Evolutionary conservation across 2,797 vertebrate genomes (phyloP).

Genomic region (Amblyraja radiata): DNA sequence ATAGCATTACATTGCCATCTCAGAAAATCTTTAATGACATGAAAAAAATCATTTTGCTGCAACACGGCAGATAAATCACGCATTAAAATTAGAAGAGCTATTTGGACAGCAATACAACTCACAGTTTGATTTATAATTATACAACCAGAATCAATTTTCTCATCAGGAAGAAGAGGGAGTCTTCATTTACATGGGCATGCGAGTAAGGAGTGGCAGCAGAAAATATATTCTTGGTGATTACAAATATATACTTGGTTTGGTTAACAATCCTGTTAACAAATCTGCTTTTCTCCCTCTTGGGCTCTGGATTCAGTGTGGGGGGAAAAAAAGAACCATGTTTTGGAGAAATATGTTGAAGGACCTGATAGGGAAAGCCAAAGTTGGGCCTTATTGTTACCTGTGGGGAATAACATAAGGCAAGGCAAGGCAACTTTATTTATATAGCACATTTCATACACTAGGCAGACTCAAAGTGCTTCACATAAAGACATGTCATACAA

Average conservation of each 20-base stretch:
- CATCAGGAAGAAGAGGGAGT: neutral
- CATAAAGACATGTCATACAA: too few relatives aligned
- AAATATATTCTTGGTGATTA: neutral
- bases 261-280: neutral
- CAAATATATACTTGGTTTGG: neutral
- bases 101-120: too few relatives aligned
- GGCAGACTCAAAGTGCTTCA: too few relatives aligned
- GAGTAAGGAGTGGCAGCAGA: neutral
- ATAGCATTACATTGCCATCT: too few relatives aligned
- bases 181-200: neutral
- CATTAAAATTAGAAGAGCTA: too few relatives aligned
- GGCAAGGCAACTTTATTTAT: too few relatives aligned
- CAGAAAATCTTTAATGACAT: too few relatives aligned
- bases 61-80: too few relatives aligned
- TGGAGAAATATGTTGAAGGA: neutral
- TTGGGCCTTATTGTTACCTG: neutral
- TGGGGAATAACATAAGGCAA: neutral
- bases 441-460: too few relatives aligned
- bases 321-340: neutral
- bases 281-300: neutral
- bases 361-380: neutral
- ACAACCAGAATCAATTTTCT: too few relatives aligned
- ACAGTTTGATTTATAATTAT: too few relatives aligned
- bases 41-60: too few relatives aligned
- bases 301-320: neutral